Evolutionary conservation across 1,140 invertebrate genomes (phyloP), one percentile per base, ranked within the genome.

Genomic region (Metopolophium dirhodum): DNA sequence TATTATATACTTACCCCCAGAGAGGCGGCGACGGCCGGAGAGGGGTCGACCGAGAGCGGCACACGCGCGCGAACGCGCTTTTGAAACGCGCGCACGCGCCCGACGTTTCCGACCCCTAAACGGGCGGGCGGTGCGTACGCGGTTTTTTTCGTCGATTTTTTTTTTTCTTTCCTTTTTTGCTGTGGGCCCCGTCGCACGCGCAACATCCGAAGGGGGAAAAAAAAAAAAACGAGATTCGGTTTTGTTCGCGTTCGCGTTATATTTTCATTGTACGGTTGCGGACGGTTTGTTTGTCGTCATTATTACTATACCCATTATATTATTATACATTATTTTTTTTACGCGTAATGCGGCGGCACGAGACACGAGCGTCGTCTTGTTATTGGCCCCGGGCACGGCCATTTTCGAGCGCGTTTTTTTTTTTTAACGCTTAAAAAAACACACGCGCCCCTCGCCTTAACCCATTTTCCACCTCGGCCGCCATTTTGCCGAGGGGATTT

Each of bases 401-500:
- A 93, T 93, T 93, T 93, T 93, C 30, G 47, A 41, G 45, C 22
- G 41, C 37, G 14, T 2, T 23, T 18, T 37, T 93, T 93, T 93
- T 86, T 85, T 93, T 93, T 93, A 86, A 93, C 51, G 37, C 18
- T 86, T 57, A 93, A 93, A 93, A 93, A 93, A 93, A 54, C 30
- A 45, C 18, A 6, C 11, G 90, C 68, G 9, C 47, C 77, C 77
- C 30, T 57, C 35, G 49, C 35, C 49, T 93, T 93, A 93, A 93
- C 91, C 91, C 91, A 93, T 93, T 93, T 93, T 41, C n/a, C 57
- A 41, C 23, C 2, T 4, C 68, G 0, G 90, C 47, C 82, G 91
- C 91, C 91, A 93, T 93, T 93, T 93, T 93, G 91, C 22, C 77
- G 90, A 92, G 77, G 77, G 77, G 68, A 90, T 93, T 93, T 93